Percentiles rank a stretch among this genome's conserved stretches.
phyloP scores from a whole-genome alignment of 1,140 invertebrate genomes.

The Mamestra configurata region DNA sequence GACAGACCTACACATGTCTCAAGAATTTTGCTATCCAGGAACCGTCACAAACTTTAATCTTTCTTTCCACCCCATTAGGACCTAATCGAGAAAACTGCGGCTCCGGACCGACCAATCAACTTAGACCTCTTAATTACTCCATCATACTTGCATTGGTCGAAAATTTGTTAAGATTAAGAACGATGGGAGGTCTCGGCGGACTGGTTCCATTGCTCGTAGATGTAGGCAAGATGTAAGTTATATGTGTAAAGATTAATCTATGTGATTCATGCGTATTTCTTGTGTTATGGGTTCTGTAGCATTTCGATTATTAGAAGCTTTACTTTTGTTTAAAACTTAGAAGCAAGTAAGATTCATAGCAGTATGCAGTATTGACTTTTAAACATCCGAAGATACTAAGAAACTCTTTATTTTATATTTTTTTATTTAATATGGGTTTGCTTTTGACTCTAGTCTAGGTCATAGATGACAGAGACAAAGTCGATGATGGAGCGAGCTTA shows the following conservation, averaged over 20 bases:
- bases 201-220: slow-evolving; percentile 27
- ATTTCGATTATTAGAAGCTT: not conserved
- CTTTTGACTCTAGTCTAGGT: too few species aligned
- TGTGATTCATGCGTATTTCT: slow-evolving; percentile 37
- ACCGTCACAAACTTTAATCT: slow-evolving; percentile 61
- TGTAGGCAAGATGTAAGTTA: slow-evolving; percentile 24
- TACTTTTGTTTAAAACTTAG: not conserved
- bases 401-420: too few species aligned
- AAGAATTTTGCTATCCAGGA: slow-evolving; percentile 55
- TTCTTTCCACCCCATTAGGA: slow-evolving; percentile 65
- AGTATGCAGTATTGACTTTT: too few species aligned
- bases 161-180: slow-evolving; percentile 50
- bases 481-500: too few species aligned
- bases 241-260: slow-evolving; percentile 37
- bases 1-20: slow-evolving; percentile 40
- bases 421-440: too few species aligned
- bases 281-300: not conserved
- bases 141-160: slow-evolving; percentile 17
- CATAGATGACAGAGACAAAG: too few species aligned
- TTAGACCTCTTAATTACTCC: slow-evolving; percentile 58
- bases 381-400: too few species aligned
- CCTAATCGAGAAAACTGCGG: slow-evolving; percentile 64
- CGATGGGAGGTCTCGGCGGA: slow-evolving; percentile 36
- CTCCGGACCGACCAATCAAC: slow-evolving; percentile 47
- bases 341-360: too few species aligned